A percentile compares a stretch with the other conserved stretches of the same genome.
Evolutionary conservation across 2,888 invertebrate genomes (phyloP).

Genomic region (Ennomos quercinarius): DNA sequence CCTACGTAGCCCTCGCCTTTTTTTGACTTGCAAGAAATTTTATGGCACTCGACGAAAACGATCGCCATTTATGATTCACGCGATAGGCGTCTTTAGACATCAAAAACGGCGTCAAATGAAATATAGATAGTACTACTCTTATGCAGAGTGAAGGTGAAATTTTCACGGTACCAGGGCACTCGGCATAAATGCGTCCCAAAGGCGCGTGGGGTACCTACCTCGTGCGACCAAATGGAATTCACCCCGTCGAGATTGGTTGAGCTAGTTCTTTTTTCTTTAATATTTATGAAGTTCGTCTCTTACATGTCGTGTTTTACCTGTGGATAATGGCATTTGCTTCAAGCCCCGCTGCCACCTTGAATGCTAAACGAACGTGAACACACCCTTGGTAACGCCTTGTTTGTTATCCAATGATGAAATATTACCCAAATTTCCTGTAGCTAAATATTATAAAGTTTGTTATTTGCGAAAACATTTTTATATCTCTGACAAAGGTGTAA

Average conservation of each 20-base stretch:
- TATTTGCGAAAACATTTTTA: constrained; percentile 32
- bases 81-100: constrained; percentile 71
- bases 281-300: constrained; percentile 73
- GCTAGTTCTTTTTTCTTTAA: constrained; percentile 77
- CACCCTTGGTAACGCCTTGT: constrained; percentile 52
- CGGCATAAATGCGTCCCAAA: constrained; percentile 66
- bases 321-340: constrained; percentile 72
- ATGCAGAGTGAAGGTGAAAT: constrained; percentile 75
- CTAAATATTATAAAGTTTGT: constrained; percentile 18
- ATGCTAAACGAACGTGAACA: constrained; percentile 67
- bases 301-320: constrained; percentile 71
- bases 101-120: constrained; percentile 67
- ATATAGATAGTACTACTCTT: constrained; percentile 75
- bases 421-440: constrained; percentile 31
- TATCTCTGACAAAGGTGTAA: constrained; percentile 48
- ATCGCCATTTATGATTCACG: constrained; percentile 78
- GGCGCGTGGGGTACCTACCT: constrained; percentile 56
- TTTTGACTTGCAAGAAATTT: constrained; percentile 59
- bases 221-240: constrained; percentile 71
- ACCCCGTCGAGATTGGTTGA: constrained; percentile 74
- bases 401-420: constrained; percentile 49
- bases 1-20: constrained; percentile 45
- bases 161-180: constrained; percentile 66
- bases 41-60: constrained; percentile 68
- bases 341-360: constrained; percentile 66